Conservation (phyloP, 2,797 vertebrate genomes). For the Girardinus metallicus region DNA sequence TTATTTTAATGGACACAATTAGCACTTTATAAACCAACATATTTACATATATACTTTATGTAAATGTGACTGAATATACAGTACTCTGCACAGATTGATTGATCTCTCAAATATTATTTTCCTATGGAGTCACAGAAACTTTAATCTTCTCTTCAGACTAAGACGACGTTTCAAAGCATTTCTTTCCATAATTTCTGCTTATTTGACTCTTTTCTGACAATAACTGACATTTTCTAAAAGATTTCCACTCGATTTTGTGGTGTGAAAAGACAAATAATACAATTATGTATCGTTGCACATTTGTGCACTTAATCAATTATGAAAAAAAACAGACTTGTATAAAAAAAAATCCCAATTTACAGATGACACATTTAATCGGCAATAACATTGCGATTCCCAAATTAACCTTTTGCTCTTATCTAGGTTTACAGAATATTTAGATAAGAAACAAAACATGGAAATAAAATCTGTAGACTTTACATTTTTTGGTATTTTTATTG, state of each 20-base stretch:
- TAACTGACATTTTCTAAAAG: not conserved
- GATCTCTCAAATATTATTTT: not conserved
- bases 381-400: too few species aligned
- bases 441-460: not conserved
- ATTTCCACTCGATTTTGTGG: not conserved
- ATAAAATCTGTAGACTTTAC: not conserved
- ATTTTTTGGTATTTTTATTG: not conserved
- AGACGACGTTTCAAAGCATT: not conserved
- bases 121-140: not conserved
- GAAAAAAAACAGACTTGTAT: too few species aligned
- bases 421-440: not conserved
- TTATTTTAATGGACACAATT: not conserved
- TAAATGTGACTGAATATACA: not conserved
- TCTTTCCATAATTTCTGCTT: not conserved
- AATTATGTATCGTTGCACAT: not conserved
- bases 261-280: too few species aligned
- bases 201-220: too few species aligned
- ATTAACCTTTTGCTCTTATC: not conserved
- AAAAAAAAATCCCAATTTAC: too few species aligned
- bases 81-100: not conserved
- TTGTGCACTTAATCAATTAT: not conserved
- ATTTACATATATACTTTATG: too few species aligned
- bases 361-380: too few species aligned
- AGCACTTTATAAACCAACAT: not conserved
- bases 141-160: not conserved